phyloP scores from a whole-genome alignment of 2,888 invertebrate species.

The Idaea aversata region DNA sequence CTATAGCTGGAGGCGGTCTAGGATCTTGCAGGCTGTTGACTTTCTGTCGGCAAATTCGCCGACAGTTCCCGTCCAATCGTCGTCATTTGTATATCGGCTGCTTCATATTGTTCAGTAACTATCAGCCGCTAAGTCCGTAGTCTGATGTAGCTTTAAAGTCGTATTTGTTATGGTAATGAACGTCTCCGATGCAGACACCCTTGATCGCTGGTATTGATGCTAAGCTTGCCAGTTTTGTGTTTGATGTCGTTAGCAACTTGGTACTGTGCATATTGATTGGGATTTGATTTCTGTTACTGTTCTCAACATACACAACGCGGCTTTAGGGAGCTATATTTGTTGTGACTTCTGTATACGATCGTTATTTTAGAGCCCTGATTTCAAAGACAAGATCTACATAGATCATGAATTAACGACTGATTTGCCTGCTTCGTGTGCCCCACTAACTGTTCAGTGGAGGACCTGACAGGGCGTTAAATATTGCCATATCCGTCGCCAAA shows the following conservation, averaged over 20 bases:
- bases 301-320: neutral
- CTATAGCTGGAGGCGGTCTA: constrained; percentile 20
- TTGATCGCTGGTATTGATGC: constrained; percentile 15
- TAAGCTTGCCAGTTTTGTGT: constrained; percentile 32
- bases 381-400: too few species aligned
- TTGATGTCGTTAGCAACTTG: constrained; percentile 20
- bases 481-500: too few species aligned
- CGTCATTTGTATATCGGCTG: too few species aligned
- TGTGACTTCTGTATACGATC: neutral
- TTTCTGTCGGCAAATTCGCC: neutral
- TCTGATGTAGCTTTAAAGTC: constrained; percentile 4
- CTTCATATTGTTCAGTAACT: neutral
- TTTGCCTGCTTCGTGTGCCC: too few species aligned
- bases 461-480: too few species aligned
- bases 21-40: neutral
- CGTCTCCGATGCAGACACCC: constrained; percentile 30
- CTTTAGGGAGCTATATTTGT: neutral
- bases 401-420: too few species aligned
- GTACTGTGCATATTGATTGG: constrained; percentile 1
- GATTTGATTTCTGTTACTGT: neutral
- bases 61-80: too few species aligned
- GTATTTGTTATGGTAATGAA: constrained; percentile 70
- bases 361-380: neutral
- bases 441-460: too few species aligned
- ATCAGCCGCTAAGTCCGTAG: neutral